phyloP scores from a whole-genome alignment of 2,888 invertebrate genomes.

The Polydrusus tereticollis region DNA sequence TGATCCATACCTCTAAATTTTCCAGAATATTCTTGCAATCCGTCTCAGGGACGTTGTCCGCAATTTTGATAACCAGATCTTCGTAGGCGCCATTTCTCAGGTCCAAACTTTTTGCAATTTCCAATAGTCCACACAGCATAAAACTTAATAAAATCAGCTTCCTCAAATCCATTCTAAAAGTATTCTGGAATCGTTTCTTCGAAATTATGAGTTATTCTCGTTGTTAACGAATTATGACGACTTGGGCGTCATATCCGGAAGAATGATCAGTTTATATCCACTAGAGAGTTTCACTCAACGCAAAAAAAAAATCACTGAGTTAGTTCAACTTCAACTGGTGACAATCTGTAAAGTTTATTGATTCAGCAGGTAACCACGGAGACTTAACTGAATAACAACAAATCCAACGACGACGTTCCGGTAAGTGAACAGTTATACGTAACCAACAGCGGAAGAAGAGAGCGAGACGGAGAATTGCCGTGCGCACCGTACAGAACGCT shows the following conservation, averaged over 20 bases:
- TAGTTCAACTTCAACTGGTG: background rate
- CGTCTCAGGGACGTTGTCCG: slow-evolving; percentile 66
- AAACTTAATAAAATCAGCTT: slow-evolving; percentile 4
- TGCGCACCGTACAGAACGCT: slow-evolving; percentile 21
- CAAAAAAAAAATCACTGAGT: slow-evolving; percentile 30
- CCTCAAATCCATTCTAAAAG: slow-evolving; percentile 1
- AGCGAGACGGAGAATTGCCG: background rate
- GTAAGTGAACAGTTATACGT: slow-evolving; percentile 45
- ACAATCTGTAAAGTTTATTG: slow-evolving; percentile 35
- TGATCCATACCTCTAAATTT: slow-evolving; percentile 66
- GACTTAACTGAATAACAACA: slow-evolving; percentile 44
- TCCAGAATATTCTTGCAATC: slow-evolving; percentile 67
- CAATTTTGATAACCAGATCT: slow-evolving; percentile 66
- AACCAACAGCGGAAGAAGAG: slow-evolving; percentile 14
- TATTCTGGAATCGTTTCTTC: background rate
- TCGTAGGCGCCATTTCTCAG: slow-evolving; percentile 67
- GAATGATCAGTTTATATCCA: slow-evolving; percentile 4
- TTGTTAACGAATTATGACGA: background rate
- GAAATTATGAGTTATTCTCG: background rate
- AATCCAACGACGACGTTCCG: slow-evolving; percentile 40
- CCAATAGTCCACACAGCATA: slow-evolving; percentile 33
- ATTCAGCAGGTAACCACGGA: slow-evolving; percentile 43
- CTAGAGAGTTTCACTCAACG: slow-evolving; percentile 23
- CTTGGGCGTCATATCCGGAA: background rate
- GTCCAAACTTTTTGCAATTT: slow-evolving; percentile 55